Base-by-base conservation (phyloP, 2,113 vertebrate genomes). In the Echinops telfairi region DNA sequence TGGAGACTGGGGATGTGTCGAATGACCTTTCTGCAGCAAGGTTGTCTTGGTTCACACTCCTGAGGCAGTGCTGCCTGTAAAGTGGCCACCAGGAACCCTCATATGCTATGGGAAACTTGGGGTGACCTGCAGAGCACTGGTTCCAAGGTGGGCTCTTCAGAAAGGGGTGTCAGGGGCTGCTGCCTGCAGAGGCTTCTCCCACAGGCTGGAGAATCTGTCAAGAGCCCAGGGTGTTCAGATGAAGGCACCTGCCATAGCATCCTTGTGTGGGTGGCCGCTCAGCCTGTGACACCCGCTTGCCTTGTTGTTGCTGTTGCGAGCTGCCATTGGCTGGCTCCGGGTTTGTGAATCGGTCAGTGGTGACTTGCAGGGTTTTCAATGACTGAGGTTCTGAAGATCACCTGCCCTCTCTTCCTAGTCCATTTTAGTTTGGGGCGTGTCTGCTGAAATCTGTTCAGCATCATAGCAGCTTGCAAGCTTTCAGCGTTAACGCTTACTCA, bases 1-100 rank as follows among this genome's bases (percentile, higher is more conserved):
- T 3, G n/a, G 38, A 83, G 95, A 90, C 71, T n/a, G 80, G 16
- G 75, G 81, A 27, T 31, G 6, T 57, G 78, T 31, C 7, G 78
- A 92, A 90, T 92, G 95, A 96, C 93, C 89, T 94, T 40, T 1
- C 3, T 8, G 53, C 76, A 95, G 53, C 76, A 95, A 79, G 79
- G 73, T 93, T 80, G 36, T 89, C 95, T 87, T 33, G 70, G 68
- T 0, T 20, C 76, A 33, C 80, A 80, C 33, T 22, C 7, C 4
- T 23, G 19, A 4, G 47, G 66, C 88, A 64, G 12, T 47, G 25
- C 70, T 62, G 60, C 33, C 62, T 88, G 75, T 40, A 38, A 12
- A 89, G 47, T 7, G 4, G 20, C 60, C 78, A 70, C 53, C 9
- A 31, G 15, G 53, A 29, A 78, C 88, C 20, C 23, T 23, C 70